Evolutionary conservation across 2,797 vertebrate genomes (phyloP), one percentile per base, ranked within the genome.

Genomic region (Cichlasoma orientale): DNA sequence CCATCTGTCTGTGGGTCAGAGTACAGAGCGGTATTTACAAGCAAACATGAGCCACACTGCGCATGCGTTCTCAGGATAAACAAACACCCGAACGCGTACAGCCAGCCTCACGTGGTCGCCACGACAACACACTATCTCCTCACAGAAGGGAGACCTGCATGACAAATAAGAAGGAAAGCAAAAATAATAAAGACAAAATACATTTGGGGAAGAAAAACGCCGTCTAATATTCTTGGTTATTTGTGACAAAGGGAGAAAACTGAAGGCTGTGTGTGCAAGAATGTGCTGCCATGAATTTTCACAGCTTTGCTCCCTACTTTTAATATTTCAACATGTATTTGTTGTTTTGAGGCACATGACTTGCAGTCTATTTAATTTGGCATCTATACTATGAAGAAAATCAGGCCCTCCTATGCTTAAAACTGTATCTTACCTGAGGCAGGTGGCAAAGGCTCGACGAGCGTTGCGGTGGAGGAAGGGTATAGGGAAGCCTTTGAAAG

Each of bases 21-120:
- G 96, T 11, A 99, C 96, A 1, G 95, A 99, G 70, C 97, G 97
- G 84, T 99, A 99, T 96, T 98, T 99, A 95, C 97, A 99, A 77
- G 98, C 97, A 93, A 99, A 98, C 98, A 99, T 99, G 88, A 99
- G 95, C 98, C 98, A 99, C 84, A 99, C 97, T 18, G 97, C 98
- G 84, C 97, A 99, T 0, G 96, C 96, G 21, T 96, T 96, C 91
- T 99, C 98, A 6, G 97, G 97, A 87, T 98, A 99, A 2, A 93
- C 86, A 90, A 97, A 99, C 75, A 99, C 97, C 70, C 97, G 94
- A 1, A 97, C 97, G 7, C 98, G 97, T 57, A 99, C 96, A 0
- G 97, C 98, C 72, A 99, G 95, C 75, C 97, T 95, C 83, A 99
- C 97, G 55, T 98, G 97, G 93, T 99, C 98, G 25, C 98, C 98